A percentile compares a stretch with the other conserved stretches of the same genome.
Conservation (phyloP, 2,113 vertebrate species). For the Lamprologus tigripictilis region DNA sequence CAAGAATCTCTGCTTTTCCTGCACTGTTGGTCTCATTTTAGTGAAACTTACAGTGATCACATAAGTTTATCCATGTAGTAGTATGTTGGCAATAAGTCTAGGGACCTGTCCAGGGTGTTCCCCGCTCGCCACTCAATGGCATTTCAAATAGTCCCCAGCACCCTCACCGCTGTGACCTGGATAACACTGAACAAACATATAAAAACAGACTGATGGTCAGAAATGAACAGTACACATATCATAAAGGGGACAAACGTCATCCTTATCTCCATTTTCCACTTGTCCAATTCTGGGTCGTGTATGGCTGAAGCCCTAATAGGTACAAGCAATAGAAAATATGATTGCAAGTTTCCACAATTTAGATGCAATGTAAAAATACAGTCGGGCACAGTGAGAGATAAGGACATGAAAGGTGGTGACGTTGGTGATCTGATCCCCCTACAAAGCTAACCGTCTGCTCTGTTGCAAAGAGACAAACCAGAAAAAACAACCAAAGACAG, state of each 20-base stretch:
- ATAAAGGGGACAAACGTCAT: rapidly evolving
- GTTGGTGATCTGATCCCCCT: background rate
- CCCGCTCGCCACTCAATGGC: background rate
- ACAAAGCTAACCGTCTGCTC: background rate
- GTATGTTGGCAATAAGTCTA: background rate
- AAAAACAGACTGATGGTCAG: background rate
- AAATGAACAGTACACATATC: background rate
- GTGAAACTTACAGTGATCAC: background rate
- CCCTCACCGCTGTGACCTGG: background rate
- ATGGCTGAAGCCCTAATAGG: background rate
- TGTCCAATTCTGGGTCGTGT: background rate
- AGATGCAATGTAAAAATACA: background rate
- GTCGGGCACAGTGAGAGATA: background rate
- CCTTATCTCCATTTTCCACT: background rate
- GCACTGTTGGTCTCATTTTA: background rate
- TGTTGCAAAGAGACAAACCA: background rate
- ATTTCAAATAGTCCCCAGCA: background rate
- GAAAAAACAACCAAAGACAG: background rate
- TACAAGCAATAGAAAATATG: background rate
- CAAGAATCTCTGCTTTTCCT: background rate
- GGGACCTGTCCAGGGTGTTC: background rate
- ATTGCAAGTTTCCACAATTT: background rate
- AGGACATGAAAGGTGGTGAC: background rate
- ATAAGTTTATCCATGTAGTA: background rate
- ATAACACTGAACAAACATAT: background rate